Base-by-base conservation (phyloP, 2,113 vertebrate genomes). In the Leiothrix lutea region DNA sequence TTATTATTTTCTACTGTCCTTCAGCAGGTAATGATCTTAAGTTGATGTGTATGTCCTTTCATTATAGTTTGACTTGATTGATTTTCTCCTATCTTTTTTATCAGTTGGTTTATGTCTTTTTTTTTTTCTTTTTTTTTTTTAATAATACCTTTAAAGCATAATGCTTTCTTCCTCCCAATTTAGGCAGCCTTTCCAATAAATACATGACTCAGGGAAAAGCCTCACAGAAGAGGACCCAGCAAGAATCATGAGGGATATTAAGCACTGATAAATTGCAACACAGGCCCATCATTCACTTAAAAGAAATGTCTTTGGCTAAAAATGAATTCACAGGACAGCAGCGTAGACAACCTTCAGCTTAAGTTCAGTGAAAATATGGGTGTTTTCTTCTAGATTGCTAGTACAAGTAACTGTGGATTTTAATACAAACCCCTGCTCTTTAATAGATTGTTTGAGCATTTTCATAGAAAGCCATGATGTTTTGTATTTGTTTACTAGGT, bases 131-230 rank as follows among this genome's bases (percentile, higher is more conserved):
- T 69, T 31, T 11, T 51, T 23, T 38, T 25, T 24, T 69, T 29
- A 58, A 16, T 42, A 38, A 40, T 19, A 54, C 14, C 16, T 80
- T 61, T 61, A 75, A 96, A 95, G 12, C 47, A 12, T 79, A 23
- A 61, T 78, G 47, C 54, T 95, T 95, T 96, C 95, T 95, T 97
- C 48, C 24, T 97, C 64, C 80, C 48, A 57, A 88, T 93, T 80
- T 95, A 99, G 99, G 98, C 80, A 99, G 98, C 96, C 98, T 99
- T 98, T 98, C 98, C 97, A 98, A 90, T 98, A 98, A 98, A 97
- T 98, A 98, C 77, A 91, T 97, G 98, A 97, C 98, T 98, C 99
- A 98, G 98, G 98, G 98, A 98, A 98, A 98, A 97, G 96, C 98
- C 94, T 98, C 98, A 95, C 97, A 97, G 96, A 98, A 98, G 98